Percentiles rank a stretch among this genome's conserved stretches.
Conservation (phyloP, 2,888 invertebrate species). For the Pocota personata region DNA sequence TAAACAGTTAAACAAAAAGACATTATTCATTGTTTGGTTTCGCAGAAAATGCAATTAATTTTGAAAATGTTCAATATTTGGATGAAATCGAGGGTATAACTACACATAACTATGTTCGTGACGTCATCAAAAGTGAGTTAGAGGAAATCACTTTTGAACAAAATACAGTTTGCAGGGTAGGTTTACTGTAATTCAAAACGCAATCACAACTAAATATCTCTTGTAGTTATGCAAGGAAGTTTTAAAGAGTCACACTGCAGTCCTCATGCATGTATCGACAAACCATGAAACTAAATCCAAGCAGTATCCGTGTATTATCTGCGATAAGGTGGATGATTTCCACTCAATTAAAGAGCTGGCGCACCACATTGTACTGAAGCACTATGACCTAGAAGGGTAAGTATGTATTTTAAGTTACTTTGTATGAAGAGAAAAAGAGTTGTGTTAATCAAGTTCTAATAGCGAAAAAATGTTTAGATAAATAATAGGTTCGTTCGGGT, state of each 20-base stretch:
- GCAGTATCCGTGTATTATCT: constrained; percentile 76
- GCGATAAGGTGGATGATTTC: constrained; percentile 73
- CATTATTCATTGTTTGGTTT: neutral
- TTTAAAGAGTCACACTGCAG: constrained; percentile 45
- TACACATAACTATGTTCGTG: neutral
- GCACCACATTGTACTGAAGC: constrained; percentile 79
- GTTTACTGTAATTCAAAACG: neutral
- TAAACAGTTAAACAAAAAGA: neutral
- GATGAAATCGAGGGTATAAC: neutral
- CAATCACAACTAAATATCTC: neutral
- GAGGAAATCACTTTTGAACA: constrained; percentile 60
- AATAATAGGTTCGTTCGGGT: too few relatives aligned
- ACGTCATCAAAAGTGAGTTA: constrained; percentile 63
- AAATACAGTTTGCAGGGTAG: constrained; percentile 67
- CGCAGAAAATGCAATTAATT: neutral
- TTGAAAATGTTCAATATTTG: neutral
- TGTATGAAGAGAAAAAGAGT: too few relatives aligned
- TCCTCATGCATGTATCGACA: constrained; percentile 48
- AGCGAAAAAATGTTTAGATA: too few relatives aligned
- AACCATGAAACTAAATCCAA: constrained; percentile 47
- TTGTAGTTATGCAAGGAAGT: constrained; percentile 59
- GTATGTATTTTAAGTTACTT: too few relatives aligned
- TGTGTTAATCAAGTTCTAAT: too few relatives aligned
- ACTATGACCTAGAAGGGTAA: constrained; percentile 77
- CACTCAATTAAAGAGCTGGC: constrained; percentile 75